Evolutionary conservation across 2,797 vertebrate genomes (phyloP).

Genomic region (Furcifer pardalis): DNA sequence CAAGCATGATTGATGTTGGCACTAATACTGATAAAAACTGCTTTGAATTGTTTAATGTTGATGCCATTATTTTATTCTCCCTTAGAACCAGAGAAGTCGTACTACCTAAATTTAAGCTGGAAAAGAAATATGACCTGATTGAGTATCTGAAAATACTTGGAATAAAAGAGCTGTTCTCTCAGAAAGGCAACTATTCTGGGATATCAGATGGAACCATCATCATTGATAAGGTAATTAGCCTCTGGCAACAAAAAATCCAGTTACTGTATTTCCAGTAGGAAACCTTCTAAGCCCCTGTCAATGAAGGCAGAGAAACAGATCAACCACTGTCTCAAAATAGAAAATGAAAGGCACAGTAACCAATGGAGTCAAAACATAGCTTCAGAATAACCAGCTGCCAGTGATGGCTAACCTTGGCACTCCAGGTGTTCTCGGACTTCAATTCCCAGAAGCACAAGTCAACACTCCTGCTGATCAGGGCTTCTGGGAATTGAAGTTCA

Average conservation of each 20-base stretch:
- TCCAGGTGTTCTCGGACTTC: too few species aligned
- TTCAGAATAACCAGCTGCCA: too few species aligned
- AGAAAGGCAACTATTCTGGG: slow-evolving; percentile 84
- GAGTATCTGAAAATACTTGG: slow-evolving; percentile 88
- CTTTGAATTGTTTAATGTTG: background rate
- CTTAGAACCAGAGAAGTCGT: slow-evolving; percentile 92
- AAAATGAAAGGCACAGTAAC: background rate
- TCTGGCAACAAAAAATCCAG: background rate
- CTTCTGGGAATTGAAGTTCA: too few species aligned
- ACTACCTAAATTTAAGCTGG: slow-evolving; percentile 92
- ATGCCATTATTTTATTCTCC: background rate
- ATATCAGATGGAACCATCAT: slow-evolving; percentile 86
- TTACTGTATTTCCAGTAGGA: background rate
- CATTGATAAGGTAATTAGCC: slow-evolving; percentile 85
- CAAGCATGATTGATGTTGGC: background rate
- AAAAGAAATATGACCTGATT: slow-evolving; percentile 92
- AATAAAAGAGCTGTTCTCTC: slow-evolving; percentile 84
- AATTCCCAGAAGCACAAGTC: too few species aligned
- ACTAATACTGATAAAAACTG: background rate
- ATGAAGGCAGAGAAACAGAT: background rate
- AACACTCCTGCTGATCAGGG: too few species aligned
- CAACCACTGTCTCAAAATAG: background rate
- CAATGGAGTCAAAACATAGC: background rate
- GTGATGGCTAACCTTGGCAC: too few species aligned
- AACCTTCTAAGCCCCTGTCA: background rate